Evolutionary conservation across 2,888 invertebrate species (phyloP), one percentile per base, ranked within the genome.

Genomic region (Chalcis sispes): DNA sequence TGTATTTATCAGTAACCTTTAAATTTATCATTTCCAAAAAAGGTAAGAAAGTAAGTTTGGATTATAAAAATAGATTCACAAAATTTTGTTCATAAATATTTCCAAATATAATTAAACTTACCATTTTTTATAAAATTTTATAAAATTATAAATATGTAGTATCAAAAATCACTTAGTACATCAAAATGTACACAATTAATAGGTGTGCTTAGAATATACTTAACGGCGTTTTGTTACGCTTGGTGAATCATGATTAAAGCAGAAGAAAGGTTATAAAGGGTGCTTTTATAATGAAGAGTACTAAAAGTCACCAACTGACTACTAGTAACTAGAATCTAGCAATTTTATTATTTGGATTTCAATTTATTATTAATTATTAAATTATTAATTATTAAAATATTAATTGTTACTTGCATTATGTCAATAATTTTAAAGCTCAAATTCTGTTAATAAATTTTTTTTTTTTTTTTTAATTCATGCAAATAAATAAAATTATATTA

Each of bases 41-140:
- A 79, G 79, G 79, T 36, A 71, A 23, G 52, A 70, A 36, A 40
- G 46, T 40, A 74, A 65, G 27, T 15, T n/a, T n/a, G 46, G 36
- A 59, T 25, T 46, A 79, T 77, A 18, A 79, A 79, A 79, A 79
- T 79, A 79, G 77, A 66, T n/a, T 15, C 20, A 29, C 0, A 13
- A 48, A 48, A 58, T 48, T 15, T 46, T n/a, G 2, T 13, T 52
- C 25, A 54, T 1, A 54, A 54, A 20, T 20, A 13, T 13, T 40
- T 15, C 56, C 20, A 36, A 64, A 66, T 66, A 36, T 15, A 36
- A 52, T 18, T 52, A 66, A 50, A 29, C 48, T 64, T 29, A 64
- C 48, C 48, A 64, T 56, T 48, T 56, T 48, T 46, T 32, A 5
- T 50, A 13, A 20, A 48, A 40, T 42, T 15, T 50, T 18, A 20